Evolutionary conservation across 30 jellyfish, hydroid and myxozoan species (phyloP).

Genomic region (Mastigias papua): DNA sequence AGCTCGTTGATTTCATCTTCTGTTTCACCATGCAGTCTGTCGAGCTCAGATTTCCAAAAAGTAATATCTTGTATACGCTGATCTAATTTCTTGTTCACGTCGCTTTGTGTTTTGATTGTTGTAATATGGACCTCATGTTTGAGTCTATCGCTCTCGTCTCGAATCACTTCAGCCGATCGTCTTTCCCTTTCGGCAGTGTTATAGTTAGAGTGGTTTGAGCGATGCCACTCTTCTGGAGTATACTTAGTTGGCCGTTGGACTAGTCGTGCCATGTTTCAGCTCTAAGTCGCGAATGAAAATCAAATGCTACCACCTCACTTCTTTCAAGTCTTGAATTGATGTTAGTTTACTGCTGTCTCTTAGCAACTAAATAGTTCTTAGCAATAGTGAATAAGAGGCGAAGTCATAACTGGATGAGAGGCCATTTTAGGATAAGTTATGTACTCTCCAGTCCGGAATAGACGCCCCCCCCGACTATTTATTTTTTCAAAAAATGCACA

Average conservation of each 20-base stretch:
- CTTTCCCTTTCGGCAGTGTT: conserved; percentile 88
- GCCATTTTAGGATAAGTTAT: too few relatives aligned
- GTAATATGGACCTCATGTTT: conserved; percentile 88
- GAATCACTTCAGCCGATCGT: conserved; percentile 82
- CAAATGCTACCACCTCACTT: background rate
- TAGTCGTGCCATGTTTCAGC: conserved; percentile 81
- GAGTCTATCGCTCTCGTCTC: conserved; percentile 94
- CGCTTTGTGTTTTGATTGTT: conserved; percentile 93
- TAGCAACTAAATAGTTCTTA: conserved; percentile 2
- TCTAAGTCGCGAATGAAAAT: background rate
- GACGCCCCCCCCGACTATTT: too few relatives aligned
- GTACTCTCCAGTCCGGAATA: too few relatives aligned
- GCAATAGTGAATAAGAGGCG: background rate
- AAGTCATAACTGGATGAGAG: background rate
- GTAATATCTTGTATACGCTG: conserved; percentile 85
- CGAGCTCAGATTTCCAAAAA: conserved; percentile 97
- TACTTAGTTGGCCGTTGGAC: conserved; percentile 86
- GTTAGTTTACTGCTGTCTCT: conserved; percentile 5
- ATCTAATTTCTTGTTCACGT: conserved; percentile 94
- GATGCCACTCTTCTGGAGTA: conserved; percentile 96
- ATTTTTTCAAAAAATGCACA: too few relatives aligned
- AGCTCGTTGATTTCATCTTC: conserved; percentile 85
- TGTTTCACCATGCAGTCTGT: conserved; percentile 87
- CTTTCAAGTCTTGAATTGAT: background rate
- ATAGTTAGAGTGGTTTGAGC: conserved; percentile 86